Base-by-base conservation (phyloP, 2,797 vertebrate genomes). In the Coracias cyanogaster region DNA sequence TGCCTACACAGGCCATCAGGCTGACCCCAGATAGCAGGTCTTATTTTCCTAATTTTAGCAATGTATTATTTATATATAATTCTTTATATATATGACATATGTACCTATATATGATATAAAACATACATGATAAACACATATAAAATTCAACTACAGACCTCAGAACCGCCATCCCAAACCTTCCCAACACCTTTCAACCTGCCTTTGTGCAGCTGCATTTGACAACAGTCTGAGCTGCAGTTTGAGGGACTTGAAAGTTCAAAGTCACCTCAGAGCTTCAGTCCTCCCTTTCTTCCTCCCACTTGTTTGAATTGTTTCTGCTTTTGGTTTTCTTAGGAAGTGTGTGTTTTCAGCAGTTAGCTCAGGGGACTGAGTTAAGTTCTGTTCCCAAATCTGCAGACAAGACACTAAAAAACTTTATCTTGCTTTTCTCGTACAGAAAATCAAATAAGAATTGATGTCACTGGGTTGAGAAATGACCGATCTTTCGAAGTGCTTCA, bases 251-350 rank as follows among this genome's bases (percentile, higher is more conserved):
- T 26, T 21, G 58, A 49, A 94, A 90, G 69, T 94, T 94, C 69
- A 71, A 92, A 95, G 91, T 35, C 70, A 84, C 0, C 2, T 54
- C 82, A 91, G 7, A 58, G 31, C 48, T 91, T 86, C 85, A 90
- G 35, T 64, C 29, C 10, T 16, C 11, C 26, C 51, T 81, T 93
- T 89, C 62, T 62, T 84, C 90, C 51, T 76, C 46, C 20, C 67
- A 60, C 62, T 82, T 85, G 77, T 28, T 92, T 80, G 77, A 80
- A 89, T 93, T 84, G 62, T 80, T 84, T 90, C 67, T 64, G 45
- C 37, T 80, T 90, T 77, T 41, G 33, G 39, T 84, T 96, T 89
- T 79, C 73, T 67, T 49, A 77, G 64, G 26, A 90, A 85, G 28
- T 43, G 39, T 33, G 18, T 35, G 6, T 70, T 93, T 89, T 80